These are phyloP conservation scores for Atethmia centrago DNA, from an alignment of 2,888 invertebrate genomes.

Conservation along the genomic window DNA sequence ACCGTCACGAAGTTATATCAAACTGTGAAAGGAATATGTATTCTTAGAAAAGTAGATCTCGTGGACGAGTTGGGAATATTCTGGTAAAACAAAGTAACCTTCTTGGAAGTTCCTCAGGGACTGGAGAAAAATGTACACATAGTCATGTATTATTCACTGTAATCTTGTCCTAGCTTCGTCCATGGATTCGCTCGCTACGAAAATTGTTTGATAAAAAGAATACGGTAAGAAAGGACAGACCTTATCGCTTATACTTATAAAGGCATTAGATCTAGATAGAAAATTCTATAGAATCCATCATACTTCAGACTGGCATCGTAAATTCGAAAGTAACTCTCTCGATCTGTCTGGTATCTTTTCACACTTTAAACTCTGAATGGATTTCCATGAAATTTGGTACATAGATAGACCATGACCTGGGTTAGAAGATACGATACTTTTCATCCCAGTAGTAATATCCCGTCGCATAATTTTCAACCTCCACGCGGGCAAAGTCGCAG, in stretches of 20 bases:
- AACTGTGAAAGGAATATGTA: constrained; percentile 43
- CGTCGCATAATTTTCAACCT: not conserved
- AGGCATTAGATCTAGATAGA: not conserved
- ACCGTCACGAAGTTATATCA: constrained; percentile 12
- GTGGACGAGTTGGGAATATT: constrained; percentile 50
- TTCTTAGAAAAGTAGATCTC: constrained; percentile 29
- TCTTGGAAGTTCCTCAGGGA: constrained; percentile 48
- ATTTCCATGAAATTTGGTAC: not conserved
- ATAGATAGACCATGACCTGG: not conserved
- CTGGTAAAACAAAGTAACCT: constrained; percentile 45
- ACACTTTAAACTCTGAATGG: not conserved
- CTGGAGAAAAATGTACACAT: constrained; percentile 41
- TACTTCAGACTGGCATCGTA: not conserved
- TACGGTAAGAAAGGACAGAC: not conserved
- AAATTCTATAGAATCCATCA: not conserved
- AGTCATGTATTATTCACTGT: constrained; percentile 48
- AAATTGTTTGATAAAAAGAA: constrained; percentile 6
- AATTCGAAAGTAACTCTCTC: not conserved
- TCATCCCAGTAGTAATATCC: not conserved
- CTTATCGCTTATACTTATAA: not conserved
- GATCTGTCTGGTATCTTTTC: not conserved
- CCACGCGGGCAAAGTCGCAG: not conserved
- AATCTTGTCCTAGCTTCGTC: constrained; percentile 18
- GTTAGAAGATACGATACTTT: not conserved
- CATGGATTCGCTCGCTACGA: constrained; percentile 5